These are phyloP conservation scores for Pyrrhosoma nymphula DNA, from an alignment of 2,888 invertebrate species.

Conservation along the genomic window DNA sequence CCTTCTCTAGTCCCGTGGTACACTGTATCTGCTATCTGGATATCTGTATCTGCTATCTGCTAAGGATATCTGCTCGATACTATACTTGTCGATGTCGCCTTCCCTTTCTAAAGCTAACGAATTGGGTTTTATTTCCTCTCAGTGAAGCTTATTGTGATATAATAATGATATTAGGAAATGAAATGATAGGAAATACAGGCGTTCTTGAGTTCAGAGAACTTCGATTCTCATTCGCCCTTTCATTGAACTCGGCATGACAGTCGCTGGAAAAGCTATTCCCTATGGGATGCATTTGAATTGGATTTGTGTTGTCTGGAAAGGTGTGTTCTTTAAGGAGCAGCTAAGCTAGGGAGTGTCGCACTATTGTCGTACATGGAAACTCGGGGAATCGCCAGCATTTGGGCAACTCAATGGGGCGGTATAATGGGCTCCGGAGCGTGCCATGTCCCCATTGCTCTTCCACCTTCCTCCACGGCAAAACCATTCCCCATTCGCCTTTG, in stretches of 20 bases:
- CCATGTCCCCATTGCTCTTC: not conserved
- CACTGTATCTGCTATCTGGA: too few relatives aligned
- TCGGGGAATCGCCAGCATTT: slow-evolving; percentile 19
- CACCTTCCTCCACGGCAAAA: not conserved
- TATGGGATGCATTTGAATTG: not conserved
- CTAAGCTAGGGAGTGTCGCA: not conserved
- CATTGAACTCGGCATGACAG: not conserved
- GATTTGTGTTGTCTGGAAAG: not conserved
- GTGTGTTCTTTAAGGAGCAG: not conserved
- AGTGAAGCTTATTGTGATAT: too few relatives aligned
- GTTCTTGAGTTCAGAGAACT: too few relatives aligned
- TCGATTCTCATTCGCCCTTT: not conserved
- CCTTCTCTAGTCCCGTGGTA: too few relatives aligned
- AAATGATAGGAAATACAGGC: too few relatives aligned
- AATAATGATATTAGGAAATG: too few relatives aligned
- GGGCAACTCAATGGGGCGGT: not conserved
- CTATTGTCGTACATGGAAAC: not conserved
- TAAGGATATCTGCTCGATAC: too few relatives aligned
- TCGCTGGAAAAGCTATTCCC: not conserved
- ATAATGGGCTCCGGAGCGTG: slow-evolving; percentile 1
- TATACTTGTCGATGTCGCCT: too few relatives aligned
- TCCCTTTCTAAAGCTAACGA: too few relatives aligned
- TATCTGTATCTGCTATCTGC: too few relatives aligned
- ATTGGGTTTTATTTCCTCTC: too few relatives aligned
- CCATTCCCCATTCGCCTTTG: too few relatives aligned